Evolutionary conservation across 1,140 invertebrate genomes (phyloP), one percentile per base, ranked within the genome.

Genomic region (Rhagoletis pomonella): DNA sequence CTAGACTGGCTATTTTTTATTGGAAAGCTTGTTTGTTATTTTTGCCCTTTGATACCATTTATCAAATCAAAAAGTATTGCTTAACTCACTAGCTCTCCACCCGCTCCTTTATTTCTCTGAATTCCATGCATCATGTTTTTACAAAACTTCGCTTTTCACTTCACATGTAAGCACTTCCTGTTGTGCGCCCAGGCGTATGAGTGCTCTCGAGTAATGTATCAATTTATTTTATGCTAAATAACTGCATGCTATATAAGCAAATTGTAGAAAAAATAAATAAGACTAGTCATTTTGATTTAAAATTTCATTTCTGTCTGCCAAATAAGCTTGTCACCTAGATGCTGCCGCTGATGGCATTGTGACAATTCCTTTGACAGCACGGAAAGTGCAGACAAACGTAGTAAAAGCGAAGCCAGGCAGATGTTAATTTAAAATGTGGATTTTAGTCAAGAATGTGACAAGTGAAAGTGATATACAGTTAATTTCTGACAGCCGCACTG

Each of bases 181-280:
- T 4, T 62, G 60, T 62, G 12, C 17, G 12, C 60, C 60, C 60
- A 14, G 60, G 60, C 60, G 60, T 62, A 14, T 17, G 42, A n/a
- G 42, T 73, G 14, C 4, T 47, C 12, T 5, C 12, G 17, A 73
- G 67, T 73, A 39, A 73, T 44, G 42, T 17, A 44, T 73, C 67
- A 73, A 73, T 73, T 73, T 73, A 47, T 17, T 73, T 73, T 73
- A 17, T 73, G 67, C 67, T 73, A 47, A 73, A 44, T 42, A 73
- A 73, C 67, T 17, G 67, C 42, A n/a, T 0, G 42, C 67, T 17
- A 73, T 55, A 55, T 55, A 0, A 55, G 50, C 50, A 7, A 55
- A 7, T 55, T 55, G 10, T 7, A 55, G 50, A 55, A 55, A 73
- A 73, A 73, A 14, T 6, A 44, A 73, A 10, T 47, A 17, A 47